Evolutionary conservation across 2,797 vertebrate genomes (phyloP), one percentile per base, ranked within the genome.

Genomic region (Novumbra hubbsi): DNA sequence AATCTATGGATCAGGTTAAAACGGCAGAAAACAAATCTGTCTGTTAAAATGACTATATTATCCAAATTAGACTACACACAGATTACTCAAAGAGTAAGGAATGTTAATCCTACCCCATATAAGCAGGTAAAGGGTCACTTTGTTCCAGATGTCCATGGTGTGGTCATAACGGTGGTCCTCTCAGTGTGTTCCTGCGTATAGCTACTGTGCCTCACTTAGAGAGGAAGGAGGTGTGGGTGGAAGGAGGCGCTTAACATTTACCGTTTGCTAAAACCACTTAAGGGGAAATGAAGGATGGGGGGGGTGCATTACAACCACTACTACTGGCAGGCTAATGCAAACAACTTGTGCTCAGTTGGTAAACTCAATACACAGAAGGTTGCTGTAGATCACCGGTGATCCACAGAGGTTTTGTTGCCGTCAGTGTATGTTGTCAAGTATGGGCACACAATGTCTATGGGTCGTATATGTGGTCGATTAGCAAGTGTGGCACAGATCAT

Each of bases 61-160:
- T 60, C 55, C 11, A 60, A 60, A 8, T 24, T 14, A 24, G 11
- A 11, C 64, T 6, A 38, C 17, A 28, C 30, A 64, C 66, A 32
- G 1, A 21, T 45, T 4, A 67, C 16, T 70, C 73, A 2, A 68
- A 75, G 45, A 63, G 70, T 1, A 45, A 69, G 17, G 73, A 27
- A 52, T 15, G 16, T 32, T 0, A 24, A 66, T 69, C 84, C 81
- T 84, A 93, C 92, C 88, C 85, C 82, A 76, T 0, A 91, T 74
- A 0, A 88, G 48, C 41, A 84, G 4, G 32, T 80, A 50, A 57
- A 75, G 76, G 0, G 30, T 60, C 2, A 15, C 34, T 8, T 60
- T 81, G 73, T 73, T 67, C 63, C 65, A 80, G 81, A 83, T 83
- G 78, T 85, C 71, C 84, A 88, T 87, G 6, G 7, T 82, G n/a